These are phyloP conservation scores for Brachionus manjavacas DNA, from an alignment of 1,140 invertebrate species.

Conservation along the genomic window DNA sequence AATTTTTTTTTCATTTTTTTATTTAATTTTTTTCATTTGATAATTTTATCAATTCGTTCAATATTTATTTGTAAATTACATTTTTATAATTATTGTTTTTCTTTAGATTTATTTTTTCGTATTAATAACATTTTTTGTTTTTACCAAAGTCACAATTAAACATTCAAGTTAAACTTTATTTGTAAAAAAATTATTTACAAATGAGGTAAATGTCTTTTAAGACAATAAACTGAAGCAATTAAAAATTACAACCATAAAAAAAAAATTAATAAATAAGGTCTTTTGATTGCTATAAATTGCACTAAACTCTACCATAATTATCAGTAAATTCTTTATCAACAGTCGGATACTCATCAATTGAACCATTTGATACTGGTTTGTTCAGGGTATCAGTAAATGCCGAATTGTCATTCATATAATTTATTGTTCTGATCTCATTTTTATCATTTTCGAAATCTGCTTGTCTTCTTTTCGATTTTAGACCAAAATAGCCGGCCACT, in stretches of 20 bases:
- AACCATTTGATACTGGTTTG: neutral
- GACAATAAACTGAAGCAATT: neutral
- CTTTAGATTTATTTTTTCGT: too few species aligned
- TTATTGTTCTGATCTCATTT: neutral
- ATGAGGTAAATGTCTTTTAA: neutral
- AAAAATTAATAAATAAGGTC: neutral
- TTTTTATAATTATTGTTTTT: too few species aligned
- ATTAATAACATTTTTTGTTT: too few species aligned
- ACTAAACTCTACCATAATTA: constrained; percentile 12
- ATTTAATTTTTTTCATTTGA: too few species aligned
- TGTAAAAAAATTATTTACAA: neutral
- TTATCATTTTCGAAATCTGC: neutral
- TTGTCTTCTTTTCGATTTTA: constrained; percentile 17
- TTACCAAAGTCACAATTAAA: neutral
- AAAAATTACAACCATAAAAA: neutral
- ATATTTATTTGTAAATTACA: too few species aligned
- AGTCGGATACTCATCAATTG: neutral
- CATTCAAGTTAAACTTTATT: neutral
- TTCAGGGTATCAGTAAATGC: neutral
- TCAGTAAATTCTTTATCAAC: constrained; percentile 36
- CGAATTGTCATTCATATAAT: constrained; percentile 33
- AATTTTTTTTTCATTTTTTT: too few species aligned
- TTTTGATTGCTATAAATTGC: neutral
- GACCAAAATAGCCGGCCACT: constrained; percentile 14
- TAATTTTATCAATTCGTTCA: too few species aligned